Base-by-base conservation (phyloP, 1,140 invertebrate genomes). In the Aphaenogaster rudis region DNA sequence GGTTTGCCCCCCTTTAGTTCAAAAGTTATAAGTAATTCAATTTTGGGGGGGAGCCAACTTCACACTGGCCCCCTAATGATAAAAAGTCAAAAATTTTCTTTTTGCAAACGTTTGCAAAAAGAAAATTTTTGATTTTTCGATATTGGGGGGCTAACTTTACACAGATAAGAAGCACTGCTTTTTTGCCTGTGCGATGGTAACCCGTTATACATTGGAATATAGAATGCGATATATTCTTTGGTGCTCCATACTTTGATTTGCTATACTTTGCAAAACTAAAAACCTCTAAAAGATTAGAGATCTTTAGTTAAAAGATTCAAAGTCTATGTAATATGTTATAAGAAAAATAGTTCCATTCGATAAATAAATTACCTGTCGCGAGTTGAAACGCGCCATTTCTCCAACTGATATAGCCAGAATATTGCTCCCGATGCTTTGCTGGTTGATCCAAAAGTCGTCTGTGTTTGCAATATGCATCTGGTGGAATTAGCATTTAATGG, bases 401-500 rank as follows among this genome's bases (percentile, higher is more conserved):
- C 98, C 88, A 99, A 94, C 93, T 98, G 97, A 92, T 98, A 98
- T 69, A 98, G 94, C 95, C 97, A 98, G 90, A 99, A 98, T 91
- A 98, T 97, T 1, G 97, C 98, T 39, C 98, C 97, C 89, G 97
- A 98, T 80, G 98, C 96, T 96, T 98, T 98, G 21, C 98, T 98
- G 28, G 97, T 97, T 87, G 96, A 96, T 17, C 98, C 98, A 93
- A 97, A 99, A 9, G 98, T 98, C 81, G 98, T 96, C 93, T 98
- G 98, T 6, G 98, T 96, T 95, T 98, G 98, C 77, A 98, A 96
- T 28, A 98, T 97, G 94, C 97, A 98, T 91, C 98, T 96, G 3
- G 98, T 99, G 1, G 98, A 98, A 95, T 98, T 97, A 9, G 97
- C 95, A 94, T 99, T 99, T n/a, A 98, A 96, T 1, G 97, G 97